phyloP scores from a whole-genome alignment of 2,797 vertebrate genomes.

The Pteropus rufus region DNA sequence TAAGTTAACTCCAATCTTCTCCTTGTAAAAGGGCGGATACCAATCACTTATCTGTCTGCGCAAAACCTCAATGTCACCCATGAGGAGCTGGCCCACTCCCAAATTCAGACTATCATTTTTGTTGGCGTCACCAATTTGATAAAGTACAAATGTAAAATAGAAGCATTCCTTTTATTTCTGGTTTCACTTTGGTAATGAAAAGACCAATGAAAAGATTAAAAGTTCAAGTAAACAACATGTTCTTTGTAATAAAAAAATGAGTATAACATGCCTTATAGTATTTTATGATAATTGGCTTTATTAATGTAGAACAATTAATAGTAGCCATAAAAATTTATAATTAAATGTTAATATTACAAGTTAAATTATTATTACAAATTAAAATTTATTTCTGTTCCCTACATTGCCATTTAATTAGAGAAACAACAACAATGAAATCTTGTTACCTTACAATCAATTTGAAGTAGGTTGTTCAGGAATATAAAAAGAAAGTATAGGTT shows the following conservation, averaged over 20 bases:
- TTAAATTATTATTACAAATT: neutral
- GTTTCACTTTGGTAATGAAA: neutral
- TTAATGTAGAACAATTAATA: neutral
- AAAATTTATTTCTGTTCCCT: neutral
- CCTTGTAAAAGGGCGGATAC: neutral
- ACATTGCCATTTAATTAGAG: neutral
- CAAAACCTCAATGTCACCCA: neutral
- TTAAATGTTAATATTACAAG: neutral
- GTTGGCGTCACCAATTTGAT: neutral
- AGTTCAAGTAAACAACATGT: neutral
- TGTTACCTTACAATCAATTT: neutral
- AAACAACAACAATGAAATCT: neutral
- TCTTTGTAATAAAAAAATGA: slow-evolving; percentile 24
- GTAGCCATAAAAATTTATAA: neutral
- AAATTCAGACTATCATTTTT: neutral
- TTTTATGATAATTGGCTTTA: slow-evolving; percentile 15
- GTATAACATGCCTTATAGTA: neutral
- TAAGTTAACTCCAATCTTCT: neutral
- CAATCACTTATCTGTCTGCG: neutral
- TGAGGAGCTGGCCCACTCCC: neutral
- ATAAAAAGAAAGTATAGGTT: neutral
- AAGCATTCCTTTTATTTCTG: neutral
- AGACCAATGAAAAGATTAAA: neutral
- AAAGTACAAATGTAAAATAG: neutral
- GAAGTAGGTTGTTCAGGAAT: neutral